Evolutionary conservation across 2,888 invertebrate genomes (phyloP).

Genomic region (Drosophila koepferae): DNA sequence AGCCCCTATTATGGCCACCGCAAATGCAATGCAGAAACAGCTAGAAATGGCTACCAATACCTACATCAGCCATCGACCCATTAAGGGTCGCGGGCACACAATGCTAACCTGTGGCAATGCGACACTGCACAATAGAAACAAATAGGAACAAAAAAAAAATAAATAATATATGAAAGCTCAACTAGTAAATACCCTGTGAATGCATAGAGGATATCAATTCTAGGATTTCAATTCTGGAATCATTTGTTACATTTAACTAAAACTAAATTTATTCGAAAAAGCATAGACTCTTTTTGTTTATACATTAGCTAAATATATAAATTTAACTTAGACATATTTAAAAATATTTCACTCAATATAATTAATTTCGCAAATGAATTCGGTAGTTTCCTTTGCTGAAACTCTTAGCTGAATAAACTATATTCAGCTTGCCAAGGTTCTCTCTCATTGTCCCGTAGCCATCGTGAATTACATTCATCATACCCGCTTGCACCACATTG

Average conservation of each 20-base stretch:
- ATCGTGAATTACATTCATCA: background rate
- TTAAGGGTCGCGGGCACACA: conserved; percentile 11
- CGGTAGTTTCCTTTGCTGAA: too few species aligned
- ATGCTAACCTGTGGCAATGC: conserved; percentile 55
- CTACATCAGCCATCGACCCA: conserved; percentile 30
- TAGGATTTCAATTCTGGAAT: background rate
- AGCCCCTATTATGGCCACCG: conserved; percentile 58
- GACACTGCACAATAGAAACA: conserved; percentile 47
- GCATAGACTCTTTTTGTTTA: too few species aligned
- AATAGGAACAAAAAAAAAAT: background rate
- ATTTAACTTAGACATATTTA: too few species aligned
- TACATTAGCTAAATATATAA: too few species aligned
- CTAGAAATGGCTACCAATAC: conserved; percentile 20
- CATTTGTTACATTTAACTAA: too few species aligned
- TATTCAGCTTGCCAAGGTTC: too few species aligned
- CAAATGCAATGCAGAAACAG: conserved; percentile 66
- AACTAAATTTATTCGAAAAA: too few species aligned
- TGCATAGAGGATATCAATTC: background rate
- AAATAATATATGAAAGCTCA: background rate
- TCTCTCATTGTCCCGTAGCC: background rate
- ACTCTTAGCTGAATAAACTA: too few species aligned
- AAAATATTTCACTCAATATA: too few species aligned
- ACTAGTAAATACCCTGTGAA: conserved; percentile 2
- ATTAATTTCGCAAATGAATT: too few species aligned
- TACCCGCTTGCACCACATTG: background rate